Conservation (phyloP, 1,140 invertebrate genomes). For the Goniozus legneri region DNA sequence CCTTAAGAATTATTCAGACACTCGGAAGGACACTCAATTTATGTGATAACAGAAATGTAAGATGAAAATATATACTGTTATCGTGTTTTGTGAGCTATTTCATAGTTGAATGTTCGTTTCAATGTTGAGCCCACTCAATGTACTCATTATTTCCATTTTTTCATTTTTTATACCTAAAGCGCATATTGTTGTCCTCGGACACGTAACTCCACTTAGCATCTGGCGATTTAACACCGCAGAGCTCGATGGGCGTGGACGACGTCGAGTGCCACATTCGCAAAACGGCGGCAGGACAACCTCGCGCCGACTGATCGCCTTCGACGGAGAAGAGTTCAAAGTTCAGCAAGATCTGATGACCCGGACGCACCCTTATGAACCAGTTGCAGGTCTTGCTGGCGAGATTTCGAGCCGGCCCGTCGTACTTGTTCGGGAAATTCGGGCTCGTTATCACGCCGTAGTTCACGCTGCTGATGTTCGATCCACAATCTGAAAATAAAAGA, state of each 20-base stretch:
- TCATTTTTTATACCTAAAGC: constrained; percentile 67
- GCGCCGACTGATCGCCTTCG: constrained; percentile 82
- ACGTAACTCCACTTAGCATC: constrained; percentile 76
- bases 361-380: constrained; percentile 84
- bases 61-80: neutral
- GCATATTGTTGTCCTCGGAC: constrained; percentile 77
- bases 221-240: constrained; percentile 79
- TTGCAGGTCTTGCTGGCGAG: constrained; percentile 82
- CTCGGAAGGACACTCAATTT: too few species aligned
- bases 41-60: too few species aligned
- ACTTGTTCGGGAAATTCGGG: constrained; percentile 83
- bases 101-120: too few species aligned
- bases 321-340: constrained; percentile 85
- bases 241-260: constrained; percentile 73
- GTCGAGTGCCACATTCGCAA: constrained; percentile 80
- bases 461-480: constrained; percentile 80
- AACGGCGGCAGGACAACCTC: constrained; percentile 86
- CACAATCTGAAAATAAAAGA: constrained; percentile 66
- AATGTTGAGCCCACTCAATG: too few species aligned
- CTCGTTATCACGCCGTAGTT: constrained; percentile 81
- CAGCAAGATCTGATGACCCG: constrained; percentile 77
- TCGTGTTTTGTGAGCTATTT: neutral
- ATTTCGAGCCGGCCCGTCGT: constrained; percentile 72
- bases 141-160: too few species aligned
- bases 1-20: too few species aligned